Evolutionary conservation across 2,113 vertebrate genomes (phyloP), one percentile per base, ranked within the genome.

Genomic region (Proteles cristata): DNA sequence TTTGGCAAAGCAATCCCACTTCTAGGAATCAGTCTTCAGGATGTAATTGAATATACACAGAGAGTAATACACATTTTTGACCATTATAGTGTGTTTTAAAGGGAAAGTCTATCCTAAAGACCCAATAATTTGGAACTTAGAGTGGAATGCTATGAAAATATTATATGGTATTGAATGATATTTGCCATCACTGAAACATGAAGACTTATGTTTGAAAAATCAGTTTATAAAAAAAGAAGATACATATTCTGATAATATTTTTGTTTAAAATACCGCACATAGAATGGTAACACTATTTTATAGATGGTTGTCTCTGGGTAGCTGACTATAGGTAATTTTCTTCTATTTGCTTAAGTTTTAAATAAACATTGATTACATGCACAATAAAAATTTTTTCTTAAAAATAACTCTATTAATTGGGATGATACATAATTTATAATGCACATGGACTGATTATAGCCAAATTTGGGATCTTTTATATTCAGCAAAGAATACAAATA

Each of bases 401-500:
- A 83, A 69, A 88, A 61, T 50, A 76, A 68, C 45, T 61, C 77
- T 35, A 86, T 94, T 69, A 80, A 58, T 28, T 89, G 12, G 43
- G 43, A 9, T 89, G n/a, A 69, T 39, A 65, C 28, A 73, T 31
- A 17, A 84, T 8, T 68, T 87, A 43, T 2, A 90, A n/a, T 89
- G 1, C 9, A 82, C 28, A 50, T 12, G 76, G 39, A 95, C 23
- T 68, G 39, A 79, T n/a, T 48, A n/a, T 48, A 87, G 8, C 11
- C 26, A 82, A 35, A 82, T 77, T 77, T 86, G 48, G 65, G 1
- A 2, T 35, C 45, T 86, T 91, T 93, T 61, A 92, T 73, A 45
- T 95, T 87, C 35, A 69, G 31, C 16, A 86, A 83, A 87, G 25
- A 95, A 79, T 94, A 19, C 28, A 83, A 73, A 87, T 68, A 96